Evolutionary conservation across 2,888 invertebrate genomes (phyloP).

Genomic region (Drosophila gaucha): DNA sequence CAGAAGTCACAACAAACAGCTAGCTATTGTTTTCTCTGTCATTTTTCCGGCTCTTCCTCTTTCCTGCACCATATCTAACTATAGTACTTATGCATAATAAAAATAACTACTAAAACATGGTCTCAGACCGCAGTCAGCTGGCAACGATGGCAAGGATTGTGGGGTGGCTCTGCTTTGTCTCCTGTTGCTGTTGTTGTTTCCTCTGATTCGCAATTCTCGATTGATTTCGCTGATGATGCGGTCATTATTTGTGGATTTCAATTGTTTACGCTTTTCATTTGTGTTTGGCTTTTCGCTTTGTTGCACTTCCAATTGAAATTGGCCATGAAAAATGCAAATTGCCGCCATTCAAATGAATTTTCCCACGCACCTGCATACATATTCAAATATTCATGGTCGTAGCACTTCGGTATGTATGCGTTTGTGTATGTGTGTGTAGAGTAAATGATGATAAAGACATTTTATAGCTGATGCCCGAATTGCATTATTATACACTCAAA

Average conservation of each 20-base stretch:
- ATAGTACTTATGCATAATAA: neutral
- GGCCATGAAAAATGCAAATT: constrained; percentile 69
- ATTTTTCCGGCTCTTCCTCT: neutral
- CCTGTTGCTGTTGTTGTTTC: constrained; percentile 23
- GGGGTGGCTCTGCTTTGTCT: neutral
- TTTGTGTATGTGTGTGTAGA: neutral
- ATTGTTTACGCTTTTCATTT: constrained; percentile 63
- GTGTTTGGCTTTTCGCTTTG: constrained; percentile 47
- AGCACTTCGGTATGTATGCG: neutral
- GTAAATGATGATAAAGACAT: constrained; percentile 14
- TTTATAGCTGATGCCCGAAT: constrained; percentile 17
- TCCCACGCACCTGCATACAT: constrained; percentile 6
- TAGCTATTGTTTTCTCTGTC: neutral
- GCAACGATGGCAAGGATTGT: neutral
- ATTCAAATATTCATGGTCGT: constrained; percentile 13
- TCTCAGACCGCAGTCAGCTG: constrained; percentile 3
- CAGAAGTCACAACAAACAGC: neutral
- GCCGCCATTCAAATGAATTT: constrained; percentile 23
- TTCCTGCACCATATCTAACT: neutral
- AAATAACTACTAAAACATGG: neutral
- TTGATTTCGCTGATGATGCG: constrained; percentile 50
- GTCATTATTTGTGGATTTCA: constrained; percentile 55
- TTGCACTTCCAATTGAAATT: constrained; percentile 64
- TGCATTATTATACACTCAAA: neutral
- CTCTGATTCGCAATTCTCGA: constrained; percentile 36